Evolutionary conservation across 2,797 vertebrate genomes (phyloP), one percentile per base, ranked within the genome.

Genomic region (Salarias fasciatus): DNA sequence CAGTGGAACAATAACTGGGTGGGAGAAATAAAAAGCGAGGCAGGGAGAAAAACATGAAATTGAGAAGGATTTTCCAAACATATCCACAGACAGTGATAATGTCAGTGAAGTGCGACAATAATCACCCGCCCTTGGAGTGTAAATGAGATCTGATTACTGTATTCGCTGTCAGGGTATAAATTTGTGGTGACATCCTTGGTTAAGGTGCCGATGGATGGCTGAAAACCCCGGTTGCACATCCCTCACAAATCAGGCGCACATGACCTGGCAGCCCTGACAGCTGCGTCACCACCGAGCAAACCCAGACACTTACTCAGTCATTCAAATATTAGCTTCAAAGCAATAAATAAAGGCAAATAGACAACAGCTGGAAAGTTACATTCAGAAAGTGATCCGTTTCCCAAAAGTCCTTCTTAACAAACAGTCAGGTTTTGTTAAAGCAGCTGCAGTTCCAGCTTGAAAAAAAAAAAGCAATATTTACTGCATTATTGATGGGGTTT

Each of bases 61-160:
- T 1, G 18, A 12, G 12, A 46, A 65, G 54, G 3, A 10, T 59
- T 15, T 36, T 40, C 3, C 30, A 24, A 62, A 53, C 33, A 35
- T 18, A 46, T 47, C 69, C 29, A 54, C 53, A 56, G 52, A 45
- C 13, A 30, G 42, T 5, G 37, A 68, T 62, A 61, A 71, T 52
- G 52, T 64, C 51, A 53, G 7, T 6, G 31, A 53, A 75, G 52
- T 67, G 73, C 71, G 69, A 55, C 50, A 46, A 53, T 63, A 51
- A 57, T 55, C 37, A 44, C 47, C 41, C 36, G 6, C 44, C 53
- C 18, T 57, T 14, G 8, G 33, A 57, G 83, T 72, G 71, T 53
- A 75, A 86, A 84, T 78, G 40, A 85, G 58, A 43, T 42, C 48
- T 60, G 57, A 75, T 88, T 64, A 74, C 75, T 57, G 58, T 6